Conservation (phyloP, 2,797 vertebrate genomes). For the Gymnopithys bicolor region DNA sequence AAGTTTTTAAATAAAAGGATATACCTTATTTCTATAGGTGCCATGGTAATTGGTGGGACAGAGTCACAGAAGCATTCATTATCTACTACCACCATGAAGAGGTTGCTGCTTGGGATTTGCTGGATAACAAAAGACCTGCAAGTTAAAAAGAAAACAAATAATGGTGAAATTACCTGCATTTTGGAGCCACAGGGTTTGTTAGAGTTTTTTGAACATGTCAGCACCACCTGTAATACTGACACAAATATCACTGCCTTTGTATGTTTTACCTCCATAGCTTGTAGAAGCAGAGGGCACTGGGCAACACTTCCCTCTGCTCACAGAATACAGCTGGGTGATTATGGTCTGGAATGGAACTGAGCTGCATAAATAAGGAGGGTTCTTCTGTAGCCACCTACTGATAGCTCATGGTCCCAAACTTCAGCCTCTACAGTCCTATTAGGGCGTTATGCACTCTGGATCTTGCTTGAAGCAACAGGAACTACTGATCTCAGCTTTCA, state of each 20-base stretch:
- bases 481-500: background rate
- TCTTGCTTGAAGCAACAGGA: background rate
- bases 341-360: background rate
- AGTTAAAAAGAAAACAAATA: slow-evolving; percentile 39
- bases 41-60: slow-evolving; percentile 90
- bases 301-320: background rate
- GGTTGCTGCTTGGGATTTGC: slow-evolving; percentile 98
- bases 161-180: background rate
- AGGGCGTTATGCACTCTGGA: background rate
- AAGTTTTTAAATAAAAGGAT: slow-evolving; percentile 84
- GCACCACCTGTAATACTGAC: background rate
- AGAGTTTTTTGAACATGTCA: background rate
- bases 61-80: slow-evolving; percentile 92
- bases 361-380: background rate
- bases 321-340: background rate
- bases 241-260: background rate
- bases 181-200: background rate
- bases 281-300: background rate
- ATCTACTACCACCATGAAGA: slow-evolving; percentile 99
- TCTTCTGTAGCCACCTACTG: background rate
- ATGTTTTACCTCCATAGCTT: background rate
- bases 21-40: slow-evolving; percentile 98
- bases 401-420: background rate
- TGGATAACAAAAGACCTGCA: slow-evolving; percentile 98
- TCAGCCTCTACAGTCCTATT: background rate